Evolutionary conservation across 2,888 invertebrate species (phyloP), one percentile per base, ranked within the genome.

Genomic region (Peribatodes rhomboidaria): DNA sequence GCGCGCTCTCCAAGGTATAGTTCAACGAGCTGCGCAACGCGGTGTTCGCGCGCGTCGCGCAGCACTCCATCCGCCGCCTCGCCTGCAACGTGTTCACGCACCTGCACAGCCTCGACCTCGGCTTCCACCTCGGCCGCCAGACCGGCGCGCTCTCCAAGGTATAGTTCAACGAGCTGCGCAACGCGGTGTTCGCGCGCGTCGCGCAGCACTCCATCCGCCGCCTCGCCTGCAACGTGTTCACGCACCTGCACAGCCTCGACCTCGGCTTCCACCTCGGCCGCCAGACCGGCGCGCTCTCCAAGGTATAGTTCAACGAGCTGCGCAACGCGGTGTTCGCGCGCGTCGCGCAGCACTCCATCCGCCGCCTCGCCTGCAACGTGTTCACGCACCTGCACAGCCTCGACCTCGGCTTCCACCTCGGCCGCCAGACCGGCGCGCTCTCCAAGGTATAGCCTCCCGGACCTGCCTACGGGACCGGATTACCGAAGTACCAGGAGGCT

Each of bases 1-100:
- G 99, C 52, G 98, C 97, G 0, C 89, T 99, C 39, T 98, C 98
- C 0, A 98, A 99, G 94, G 97, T 97, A 81, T 42, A n/a, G n/a
- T 98, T 99, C 88, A 99, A 99, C 90, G 99, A 99, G 93, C 88
- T 99, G 16, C 94, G 99, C 37, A 99, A 99, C 93, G 99, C 99
- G 0, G 98, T 99, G 49, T 99, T 99, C 92, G 99, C 99, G 1
- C 97, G 96, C 85, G 99, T 99, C 7, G 99, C 99, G 0, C 99
- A 99, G 84, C 97, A 98, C 89, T 99, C 99, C 16, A 99, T 99
- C 73, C 94, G 99, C 54, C 95, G 96, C 87, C 97, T 99, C 65
- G 98, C 99, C 0, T 96, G 96, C 85, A 98, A 98, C 86, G 99
- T 99, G 35, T 99, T 99, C 88, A 91, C 96, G 27, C 99, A 99